These are phyloP conservation scores for Lagenorhynchus albirostris DNA, from an alignment of 2,113 vertebrate genomes.

Conservation along the genomic window DNA sequence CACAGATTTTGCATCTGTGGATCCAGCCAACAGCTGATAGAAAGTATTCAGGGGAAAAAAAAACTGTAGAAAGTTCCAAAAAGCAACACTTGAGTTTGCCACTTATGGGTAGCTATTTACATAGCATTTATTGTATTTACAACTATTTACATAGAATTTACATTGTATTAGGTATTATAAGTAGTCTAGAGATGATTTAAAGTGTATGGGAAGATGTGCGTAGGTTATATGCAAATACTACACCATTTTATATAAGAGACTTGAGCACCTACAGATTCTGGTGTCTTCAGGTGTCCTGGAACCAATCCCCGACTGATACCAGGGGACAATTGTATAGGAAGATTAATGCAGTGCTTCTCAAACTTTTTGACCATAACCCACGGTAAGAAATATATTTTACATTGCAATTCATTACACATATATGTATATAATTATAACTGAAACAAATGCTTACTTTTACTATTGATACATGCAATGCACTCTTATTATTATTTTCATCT, in stretches of 20 bases:
- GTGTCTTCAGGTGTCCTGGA: neutral
- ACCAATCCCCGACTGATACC: neutral
- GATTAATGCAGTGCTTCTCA: conserved; percentile 15
- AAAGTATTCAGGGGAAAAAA: neutral
- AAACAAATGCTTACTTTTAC: neutral
- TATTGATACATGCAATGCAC: neutral
- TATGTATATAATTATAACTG: neutral
- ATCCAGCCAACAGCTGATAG: neutral
- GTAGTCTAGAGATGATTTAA: neutral
- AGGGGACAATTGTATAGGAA: neutral
- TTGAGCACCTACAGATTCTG: neutral
- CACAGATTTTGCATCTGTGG: neutral
- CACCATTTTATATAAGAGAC: neutral
- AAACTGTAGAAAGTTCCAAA: neutral
- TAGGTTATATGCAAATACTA: neutral
- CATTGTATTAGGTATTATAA: neutral
- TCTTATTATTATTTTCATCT: conserved; percentile 4
- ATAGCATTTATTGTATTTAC: neutral
- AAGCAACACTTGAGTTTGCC: neutral
- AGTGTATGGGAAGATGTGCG: neutral
- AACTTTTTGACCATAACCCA: neutral
- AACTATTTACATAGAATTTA: neutral
- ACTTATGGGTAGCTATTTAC: neutral
- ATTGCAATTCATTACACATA: neutral
- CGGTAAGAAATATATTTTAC: conserved; percentile 17